Conservation (phyloP, 2,113 vertebrate species). For the Syngnathus floridae region DNA sequence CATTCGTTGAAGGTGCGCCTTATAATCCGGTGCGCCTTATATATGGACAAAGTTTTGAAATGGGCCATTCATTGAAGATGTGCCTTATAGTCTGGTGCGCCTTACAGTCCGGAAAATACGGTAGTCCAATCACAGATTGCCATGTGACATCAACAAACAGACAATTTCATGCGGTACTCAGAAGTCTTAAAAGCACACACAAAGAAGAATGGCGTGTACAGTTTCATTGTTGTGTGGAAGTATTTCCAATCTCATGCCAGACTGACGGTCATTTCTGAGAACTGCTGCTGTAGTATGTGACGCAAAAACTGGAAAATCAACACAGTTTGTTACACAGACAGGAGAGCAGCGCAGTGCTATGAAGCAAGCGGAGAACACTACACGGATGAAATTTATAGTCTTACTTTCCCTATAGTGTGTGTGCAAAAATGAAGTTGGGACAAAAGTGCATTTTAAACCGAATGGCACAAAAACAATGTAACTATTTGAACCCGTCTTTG, state of each 20-base stretch:
- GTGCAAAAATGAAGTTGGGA: background rate
- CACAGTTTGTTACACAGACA: conserved; percentile 23
- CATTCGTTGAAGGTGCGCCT: no score
- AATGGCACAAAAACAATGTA: background rate
- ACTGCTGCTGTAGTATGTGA: conserved; percentile 34
- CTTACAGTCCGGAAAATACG: no score
- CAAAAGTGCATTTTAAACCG: background rate
- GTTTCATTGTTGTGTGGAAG: conserved; percentile 27
- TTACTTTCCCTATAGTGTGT: background rate
- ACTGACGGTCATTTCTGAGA: conserved; percentile 61
- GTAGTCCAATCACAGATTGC: no score
- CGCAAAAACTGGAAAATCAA: conserved; percentile 59
- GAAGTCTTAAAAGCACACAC: conserved; percentile 9
- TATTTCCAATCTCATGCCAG: conserved; percentile 39
- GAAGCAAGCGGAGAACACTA: no score
- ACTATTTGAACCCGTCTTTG: background rate
- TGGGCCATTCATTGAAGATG: no score
- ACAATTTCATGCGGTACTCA: no score
- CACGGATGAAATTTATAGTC: no score
- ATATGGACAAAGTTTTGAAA: no score
- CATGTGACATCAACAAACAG: no score
- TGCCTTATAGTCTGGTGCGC: no score
- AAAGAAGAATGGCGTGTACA: conserved; percentile 10
- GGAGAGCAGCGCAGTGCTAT: no score
- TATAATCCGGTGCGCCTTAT: no score